These are phyloP conservation scores for Tragelaphus imberbis DNA, from an alignment of 2,113 vertebrate genomes.

Conservation along the genomic window DNA sequence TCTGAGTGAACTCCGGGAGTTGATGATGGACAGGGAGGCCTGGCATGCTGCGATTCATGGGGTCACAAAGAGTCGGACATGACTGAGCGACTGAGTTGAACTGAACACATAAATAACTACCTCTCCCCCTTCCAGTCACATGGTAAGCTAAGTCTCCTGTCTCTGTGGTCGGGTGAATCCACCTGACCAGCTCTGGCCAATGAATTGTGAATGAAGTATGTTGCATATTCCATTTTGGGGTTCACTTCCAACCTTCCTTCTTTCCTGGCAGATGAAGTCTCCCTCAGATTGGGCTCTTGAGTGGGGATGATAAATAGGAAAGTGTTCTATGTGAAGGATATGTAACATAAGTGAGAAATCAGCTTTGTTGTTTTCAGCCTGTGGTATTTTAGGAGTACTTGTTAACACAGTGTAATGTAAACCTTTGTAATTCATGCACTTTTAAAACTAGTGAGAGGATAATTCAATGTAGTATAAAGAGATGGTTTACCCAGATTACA, in stretches of 20 bases:
- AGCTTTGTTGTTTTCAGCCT: not conserved
- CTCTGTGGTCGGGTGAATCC: not conserved
- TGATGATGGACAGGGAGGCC: too few relatives aligned
- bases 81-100: too few relatives aligned
- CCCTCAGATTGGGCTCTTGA: not conserved
- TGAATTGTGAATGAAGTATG: not conserved
- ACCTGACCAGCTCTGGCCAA: not conserved
- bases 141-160: not conserved
- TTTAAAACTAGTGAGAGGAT: not conserved
- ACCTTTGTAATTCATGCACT: not conserved
- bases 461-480: not conserved
- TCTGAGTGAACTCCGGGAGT: too few relatives aligned
- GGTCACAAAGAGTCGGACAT: too few relatives aligned
- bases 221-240: not conserved
- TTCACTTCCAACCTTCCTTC: not conserved
- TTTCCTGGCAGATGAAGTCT: not conserved
- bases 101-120: not conserved
- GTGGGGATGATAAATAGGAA: not conserved
- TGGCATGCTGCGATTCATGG: too few relatives aligned
- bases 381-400: not conserved
- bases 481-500: not conserved
- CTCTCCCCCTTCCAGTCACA: not conserved
- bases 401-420: not conserved
- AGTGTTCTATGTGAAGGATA: not conserved
- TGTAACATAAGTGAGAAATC: not conserved